Evolutionary conservation across 2,113 vertebrate genomes (phyloP).

Genomic region (Ictalurus furcatus): DNA sequence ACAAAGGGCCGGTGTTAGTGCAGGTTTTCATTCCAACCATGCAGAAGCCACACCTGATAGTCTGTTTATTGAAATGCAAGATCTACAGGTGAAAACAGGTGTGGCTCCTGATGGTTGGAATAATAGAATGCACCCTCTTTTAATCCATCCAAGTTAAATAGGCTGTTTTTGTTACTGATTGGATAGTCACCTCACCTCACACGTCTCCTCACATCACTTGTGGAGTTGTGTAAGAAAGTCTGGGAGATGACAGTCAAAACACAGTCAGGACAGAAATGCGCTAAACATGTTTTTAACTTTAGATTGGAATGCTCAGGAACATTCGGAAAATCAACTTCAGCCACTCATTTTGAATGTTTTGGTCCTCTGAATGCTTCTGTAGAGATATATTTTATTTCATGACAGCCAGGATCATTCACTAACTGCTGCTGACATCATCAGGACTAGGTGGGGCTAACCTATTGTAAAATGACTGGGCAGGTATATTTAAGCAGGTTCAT

Average conservation of each 20-base stretch:
- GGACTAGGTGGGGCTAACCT: background rate
- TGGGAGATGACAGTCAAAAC: background rate
- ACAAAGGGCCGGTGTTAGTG: background rate
- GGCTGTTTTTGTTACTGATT: background rate
- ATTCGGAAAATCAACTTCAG: background rate
- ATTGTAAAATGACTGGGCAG: background rate
- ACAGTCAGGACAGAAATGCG: background rate
- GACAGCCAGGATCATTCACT: background rate
- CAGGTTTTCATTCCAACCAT: background rate
- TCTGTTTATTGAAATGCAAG: background rate
- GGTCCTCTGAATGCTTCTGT: background rate
- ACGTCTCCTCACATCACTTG: background rate
- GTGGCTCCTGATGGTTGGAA: background rate
- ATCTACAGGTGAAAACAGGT: background rate
- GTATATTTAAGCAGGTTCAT: background rate
- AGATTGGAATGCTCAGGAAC: background rate
- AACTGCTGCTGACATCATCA: background rate
- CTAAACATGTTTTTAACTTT: background rate
- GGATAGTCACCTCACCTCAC: background rate
- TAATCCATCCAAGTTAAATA: background rate
- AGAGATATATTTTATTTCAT: background rate
- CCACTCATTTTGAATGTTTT: background rate
- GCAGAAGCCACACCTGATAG: background rate
- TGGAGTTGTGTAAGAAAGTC: background rate
- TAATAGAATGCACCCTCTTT: background rate